phyloP scores from a whole-genome alignment of 1,140 invertebrate species.

The Pemphigus obesinymphae region DNA sequence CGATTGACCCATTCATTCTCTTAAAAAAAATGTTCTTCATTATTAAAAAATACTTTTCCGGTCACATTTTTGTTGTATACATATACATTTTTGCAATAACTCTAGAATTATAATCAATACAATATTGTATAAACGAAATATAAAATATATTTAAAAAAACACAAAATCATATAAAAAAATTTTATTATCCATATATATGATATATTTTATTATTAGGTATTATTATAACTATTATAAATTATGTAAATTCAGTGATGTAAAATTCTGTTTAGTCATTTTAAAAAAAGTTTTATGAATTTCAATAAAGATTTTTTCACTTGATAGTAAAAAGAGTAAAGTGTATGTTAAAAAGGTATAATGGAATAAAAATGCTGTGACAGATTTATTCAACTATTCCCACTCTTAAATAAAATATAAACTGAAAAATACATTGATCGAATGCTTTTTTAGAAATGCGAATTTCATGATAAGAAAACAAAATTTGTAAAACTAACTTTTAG shows the following conservation, averaged over 20 bases:
- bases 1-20: too few relatives aligned
- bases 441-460: background rate
- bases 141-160: too few relatives aligned
- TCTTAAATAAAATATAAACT: slow-evolving; percentile 1
- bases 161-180: too few relatives aligned
- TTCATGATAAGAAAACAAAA: background rate
- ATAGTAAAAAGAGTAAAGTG: background rate
- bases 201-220: too few relatives aligned
- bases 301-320: background rate
- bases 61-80: too few relatives aligned
- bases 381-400: background rate
- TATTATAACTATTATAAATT: too few relatives aligned
- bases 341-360: background rate
- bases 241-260: background rate
- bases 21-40: too few relatives aligned
- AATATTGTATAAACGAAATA: too few relatives aligned
- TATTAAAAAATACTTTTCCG: too few relatives aligned
- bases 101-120: too few relatives aligned
- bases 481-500: background rate
- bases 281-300: background rate
- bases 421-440: background rate
- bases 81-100: too few relatives aligned
- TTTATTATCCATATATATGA: too few relatives aligned
- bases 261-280: background rate
- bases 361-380: background rate